Conservation (phyloP, 1,140 invertebrate species). For the Anagrus nilaparvatae region DNA sequence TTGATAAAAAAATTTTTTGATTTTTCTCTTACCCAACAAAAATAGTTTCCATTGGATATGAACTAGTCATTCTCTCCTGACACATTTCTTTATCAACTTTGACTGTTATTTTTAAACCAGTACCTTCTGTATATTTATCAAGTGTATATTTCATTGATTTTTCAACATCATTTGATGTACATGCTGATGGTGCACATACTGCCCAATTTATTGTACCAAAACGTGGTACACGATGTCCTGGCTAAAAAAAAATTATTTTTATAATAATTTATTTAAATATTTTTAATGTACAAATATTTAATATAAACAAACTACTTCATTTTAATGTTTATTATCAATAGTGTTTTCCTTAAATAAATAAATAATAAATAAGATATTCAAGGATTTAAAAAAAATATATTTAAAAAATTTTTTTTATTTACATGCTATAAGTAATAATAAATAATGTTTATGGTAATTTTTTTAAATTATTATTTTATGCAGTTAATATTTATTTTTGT, state of each 20-base stretch:
- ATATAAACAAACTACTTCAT: too few relatives aligned
- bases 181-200: slow-evolving; percentile 50
- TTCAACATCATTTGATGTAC: slow-evolving; percentile 46
- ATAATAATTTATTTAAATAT: too few relatives aligned
- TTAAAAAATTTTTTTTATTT: too few relatives aligned
- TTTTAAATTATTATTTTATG: too few relatives aligned
- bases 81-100: slow-evolving; percentile 52
- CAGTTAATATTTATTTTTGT: too few relatives aligned
- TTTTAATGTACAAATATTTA: too few relatives aligned
- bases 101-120: slow-evolving; percentile 44
- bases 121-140: slow-evolving; percentile 34
- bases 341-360: background rate
- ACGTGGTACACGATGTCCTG: slow-evolving; percentile 53
- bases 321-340: too few relatives aligned
- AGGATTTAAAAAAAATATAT: slow-evolving; percentile 8
- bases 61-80: slow-evolving; percentile 35
- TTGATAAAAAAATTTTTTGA: background rate
- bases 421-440: too few relatives aligned
- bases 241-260: slow-evolving; percentile 37
- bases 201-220: slow-evolving; percentile 54
- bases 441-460: too few relatives aligned
- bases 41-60: slow-evolving; percentile 36
- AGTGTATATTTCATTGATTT: slow-evolving; percentile 40
- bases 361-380: background rate
- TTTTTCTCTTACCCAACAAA: slow-evolving; percentile 38